Evolutionary conservation across 2,888 invertebrate species (phyloP).

Genomic region (Zygaena filipendulae): DNA sequence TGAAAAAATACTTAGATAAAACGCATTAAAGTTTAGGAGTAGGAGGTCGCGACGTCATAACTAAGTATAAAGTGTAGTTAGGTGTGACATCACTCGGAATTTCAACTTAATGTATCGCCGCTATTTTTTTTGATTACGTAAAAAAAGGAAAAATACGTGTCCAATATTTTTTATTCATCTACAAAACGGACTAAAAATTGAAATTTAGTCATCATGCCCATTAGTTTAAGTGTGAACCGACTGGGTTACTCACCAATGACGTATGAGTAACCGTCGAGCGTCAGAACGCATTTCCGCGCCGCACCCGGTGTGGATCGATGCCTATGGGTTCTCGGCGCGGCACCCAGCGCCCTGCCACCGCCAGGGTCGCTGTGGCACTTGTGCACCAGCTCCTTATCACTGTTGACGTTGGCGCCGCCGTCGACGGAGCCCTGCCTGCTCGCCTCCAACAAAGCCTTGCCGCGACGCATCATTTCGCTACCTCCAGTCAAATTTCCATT

Average conservation of each 20-base stretch:
- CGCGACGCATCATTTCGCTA: slow-evolving; percentile 62
- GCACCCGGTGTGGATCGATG: slow-evolving; percentile 65
- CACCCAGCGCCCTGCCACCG: slow-evolving; percentile 54
- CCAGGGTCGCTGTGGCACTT: slow-evolving; percentile 77
- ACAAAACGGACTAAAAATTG: too few relatives aligned
- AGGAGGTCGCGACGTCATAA: too few relatives aligned
- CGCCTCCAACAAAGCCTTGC: slow-evolving; percentile 54
- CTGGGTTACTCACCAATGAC: slow-evolving; percentile 89
- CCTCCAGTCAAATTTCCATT: slow-evolving; percentile 33
- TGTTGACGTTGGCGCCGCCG: slow-evolving; percentile 39
- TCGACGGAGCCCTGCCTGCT: slow-evolving; percentile 62
- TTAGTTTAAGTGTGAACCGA: too few relatives aligned
- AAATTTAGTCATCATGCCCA: too few relatives aligned
- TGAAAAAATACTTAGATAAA: too few relatives aligned
- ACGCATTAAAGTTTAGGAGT: too few relatives aligned
- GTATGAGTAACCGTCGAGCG: slow-evolving; percentile 87
- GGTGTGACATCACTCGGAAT: too few relatives aligned
- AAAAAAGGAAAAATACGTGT: too few relatives aligned
- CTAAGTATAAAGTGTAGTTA: too few relatives aligned
- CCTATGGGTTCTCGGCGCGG: slow-evolving; percentile 42
- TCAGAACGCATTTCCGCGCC: slow-evolving; percentile 82
- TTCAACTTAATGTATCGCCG: too few relatives aligned
- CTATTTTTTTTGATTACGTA: too few relatives aligned
- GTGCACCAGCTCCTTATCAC: slow-evolving; percentile 73
- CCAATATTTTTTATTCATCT: too few relatives aligned